Conservation (phyloP, 2,113 vertebrate genomes). For the Dissostichus mawsoni region DNA sequence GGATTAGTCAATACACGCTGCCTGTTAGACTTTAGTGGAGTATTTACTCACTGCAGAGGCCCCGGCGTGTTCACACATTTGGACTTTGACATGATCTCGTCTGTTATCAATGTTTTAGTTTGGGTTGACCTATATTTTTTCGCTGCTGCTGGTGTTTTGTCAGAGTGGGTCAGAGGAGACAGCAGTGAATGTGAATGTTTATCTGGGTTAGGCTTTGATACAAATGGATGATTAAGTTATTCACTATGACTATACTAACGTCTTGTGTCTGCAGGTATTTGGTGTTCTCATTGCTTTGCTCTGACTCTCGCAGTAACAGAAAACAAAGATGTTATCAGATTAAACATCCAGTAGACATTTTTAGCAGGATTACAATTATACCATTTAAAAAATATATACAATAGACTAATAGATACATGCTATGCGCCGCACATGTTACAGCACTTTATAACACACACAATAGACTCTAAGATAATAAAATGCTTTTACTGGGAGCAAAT, state of each 20-base stretch:
- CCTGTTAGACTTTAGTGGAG: constrained; percentile 36
- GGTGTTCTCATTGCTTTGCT: not conserved
- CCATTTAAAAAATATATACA: too few species aligned
- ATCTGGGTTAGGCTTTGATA: constrained; percentile 10
- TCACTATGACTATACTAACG: constrained; percentile 11
- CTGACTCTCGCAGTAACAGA: not conserved
- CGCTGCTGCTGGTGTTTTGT: constrained; percentile 52
- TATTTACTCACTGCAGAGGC: constrained; percentile 66
- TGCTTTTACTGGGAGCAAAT: too few species aligned
- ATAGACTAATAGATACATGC: too few species aligned
- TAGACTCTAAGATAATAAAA: too few species aligned
- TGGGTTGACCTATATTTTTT: constrained; percentile 81
- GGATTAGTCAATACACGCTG: constrained; percentile 53
- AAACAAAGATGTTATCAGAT: too few species aligned
- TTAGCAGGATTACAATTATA: too few species aligned
- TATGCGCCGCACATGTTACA: too few species aligned
- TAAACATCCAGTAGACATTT: too few species aligned
- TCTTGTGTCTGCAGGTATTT: not conserved
- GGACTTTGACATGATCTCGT: constrained; percentile 77
- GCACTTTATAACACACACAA: too few species aligned
- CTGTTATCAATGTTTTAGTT: constrained; percentile 82
- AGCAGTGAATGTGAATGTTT: constrained; percentile 40
- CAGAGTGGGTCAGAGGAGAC: constrained; percentile 65
- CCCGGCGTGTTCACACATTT: constrained; percentile 60
- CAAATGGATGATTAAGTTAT: constrained; percentile 31